Evolutionary conservation across 1,140 invertebrate genomes (phyloP).

Genomic region (Eriosoma lanigerum): DNA sequence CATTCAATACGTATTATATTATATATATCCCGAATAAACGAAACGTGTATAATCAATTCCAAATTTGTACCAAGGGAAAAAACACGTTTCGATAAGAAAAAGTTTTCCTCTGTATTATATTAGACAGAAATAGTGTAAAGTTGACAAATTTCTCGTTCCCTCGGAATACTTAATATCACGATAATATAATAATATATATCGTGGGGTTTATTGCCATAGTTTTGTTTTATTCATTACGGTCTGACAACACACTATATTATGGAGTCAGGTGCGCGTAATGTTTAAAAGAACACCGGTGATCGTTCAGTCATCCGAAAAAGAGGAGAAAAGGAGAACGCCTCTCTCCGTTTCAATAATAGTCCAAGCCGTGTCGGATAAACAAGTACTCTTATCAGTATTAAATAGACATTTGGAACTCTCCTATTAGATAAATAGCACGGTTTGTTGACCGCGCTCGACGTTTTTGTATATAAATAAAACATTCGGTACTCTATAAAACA

Average conservation of each 20-base stretch:
- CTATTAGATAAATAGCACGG: background rate
- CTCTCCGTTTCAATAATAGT: background rate
- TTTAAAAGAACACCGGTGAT: conserved; percentile 52
- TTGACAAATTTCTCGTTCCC: background rate
- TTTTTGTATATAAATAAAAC: conserved; percentile 25
- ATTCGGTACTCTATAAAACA: background rate
- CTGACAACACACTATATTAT: background rate
- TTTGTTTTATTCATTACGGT: conserved; percentile 44
- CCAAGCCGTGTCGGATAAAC: background rate
- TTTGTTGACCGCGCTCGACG: background rate
- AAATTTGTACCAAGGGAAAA: too few species aligned
- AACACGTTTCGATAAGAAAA: background rate
- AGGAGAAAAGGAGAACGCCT: background rate
- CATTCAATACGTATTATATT: too few species aligned
- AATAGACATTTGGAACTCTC: conserved; percentile 10
- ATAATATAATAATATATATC: background rate
- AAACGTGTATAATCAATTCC: too few species aligned
- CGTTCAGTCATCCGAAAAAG: background rate
- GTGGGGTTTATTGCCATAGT: background rate
- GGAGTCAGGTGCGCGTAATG: background rate
- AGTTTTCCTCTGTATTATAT: background rate
- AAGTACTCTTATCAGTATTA: conserved; percentile 15
- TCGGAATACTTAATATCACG: too few species aligned
- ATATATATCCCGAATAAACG: too few species aligned
- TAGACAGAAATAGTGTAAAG: background rate